Conservation (phyloP, 1,140 invertebrate genomes). For the Metaphire vulgaris region DNA sequence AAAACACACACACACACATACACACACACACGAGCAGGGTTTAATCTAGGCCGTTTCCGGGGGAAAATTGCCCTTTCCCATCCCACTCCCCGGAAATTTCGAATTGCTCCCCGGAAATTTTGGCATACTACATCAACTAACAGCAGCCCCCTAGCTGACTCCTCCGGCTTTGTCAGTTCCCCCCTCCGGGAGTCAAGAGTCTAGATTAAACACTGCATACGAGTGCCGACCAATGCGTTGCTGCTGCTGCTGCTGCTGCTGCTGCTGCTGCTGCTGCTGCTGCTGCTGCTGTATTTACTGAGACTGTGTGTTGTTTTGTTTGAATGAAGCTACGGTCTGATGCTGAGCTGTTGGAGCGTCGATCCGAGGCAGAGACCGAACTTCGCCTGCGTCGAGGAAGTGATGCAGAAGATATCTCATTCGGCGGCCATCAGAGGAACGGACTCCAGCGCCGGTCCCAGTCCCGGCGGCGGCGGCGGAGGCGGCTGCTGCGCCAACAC, state of each 20-base stretch:
- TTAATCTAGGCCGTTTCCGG: not conserved
- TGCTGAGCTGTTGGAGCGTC: not conserved
- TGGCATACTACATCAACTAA: not conserved
- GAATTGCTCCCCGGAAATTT: not conserved
- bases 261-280: too few relatives aligned
- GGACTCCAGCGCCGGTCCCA: too few relatives aligned
- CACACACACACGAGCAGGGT: not conserved
- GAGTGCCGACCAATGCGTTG: too few relatives aligned
- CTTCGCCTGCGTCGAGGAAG: not conserved
- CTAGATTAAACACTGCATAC: too few relatives aligned
- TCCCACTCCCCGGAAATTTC: not conserved
- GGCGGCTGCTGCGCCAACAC: too few relatives aligned
- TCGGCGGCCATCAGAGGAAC: too few relatives aligned
- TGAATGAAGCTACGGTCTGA: not conserved
- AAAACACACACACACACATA: not conserved
- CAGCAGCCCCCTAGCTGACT: too few relatives aligned
- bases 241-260: too few relatives aligned
- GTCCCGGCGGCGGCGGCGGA: too few relatives aligned
- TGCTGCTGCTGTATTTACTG: not conserved
- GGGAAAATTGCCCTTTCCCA: too few relatives aligned
- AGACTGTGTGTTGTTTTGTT: not conserved
- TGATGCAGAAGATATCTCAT: not conserved
- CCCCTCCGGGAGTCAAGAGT: too few relatives aligned
- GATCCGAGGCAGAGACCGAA: not conserved
- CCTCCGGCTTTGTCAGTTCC: too few relatives aligned